Evolutionary conservation across 37 sponge, comb jelly and placozoan genomes (phyloP), one percentile per base, ranked within the genome.

Genomic region (Oscarella lobularis): DNA sequence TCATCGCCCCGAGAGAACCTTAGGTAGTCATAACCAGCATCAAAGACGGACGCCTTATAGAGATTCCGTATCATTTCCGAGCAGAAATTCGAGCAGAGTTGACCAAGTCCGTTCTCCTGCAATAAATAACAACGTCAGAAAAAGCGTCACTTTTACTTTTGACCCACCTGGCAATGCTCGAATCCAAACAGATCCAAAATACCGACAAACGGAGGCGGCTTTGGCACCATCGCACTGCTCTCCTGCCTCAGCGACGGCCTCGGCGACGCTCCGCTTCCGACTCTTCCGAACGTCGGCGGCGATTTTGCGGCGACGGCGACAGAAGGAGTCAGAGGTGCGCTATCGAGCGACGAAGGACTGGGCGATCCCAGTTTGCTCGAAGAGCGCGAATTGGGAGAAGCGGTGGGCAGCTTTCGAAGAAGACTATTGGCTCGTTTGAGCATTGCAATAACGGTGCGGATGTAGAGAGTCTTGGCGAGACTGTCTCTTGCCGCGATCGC

Each of bases 401-500:
- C 83, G 4, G 81, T n/a, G n/a, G 72, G 39, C n/a, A 38, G 67
- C 1, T 82, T 76, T 31, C 85, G 72, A n/a, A 92, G 69, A 1
- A 87, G 81, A 6, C 82, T 84, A 75, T 92, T 92, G 77, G 87
- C 80, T 3, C 93, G 76, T 1, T 87, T 81, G 70, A 92, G 81
- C 6, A 92, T 78, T 38, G 93, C 93, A 32, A 81, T 81, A 3
- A 89, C 38, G 6, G 90, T 92, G 31, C 93, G 80, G 33, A 83
- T 80, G 79, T 92, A 92, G 36, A 92, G 74, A 2, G 90, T 80
- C 67, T 89, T 89, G 2, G 90, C 90, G 20, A 92, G 84, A 14
- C 86, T 84, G 83, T 92, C 90, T 0, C 93, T 77, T 1, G 93
- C 93, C 35, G 85, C 77, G 41, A 87, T 87, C 20, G 93, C 81